phyloP scores from a whole-genome alignment of 2,797 vertebrate genomes.

The Zalophus californianus region DNA sequence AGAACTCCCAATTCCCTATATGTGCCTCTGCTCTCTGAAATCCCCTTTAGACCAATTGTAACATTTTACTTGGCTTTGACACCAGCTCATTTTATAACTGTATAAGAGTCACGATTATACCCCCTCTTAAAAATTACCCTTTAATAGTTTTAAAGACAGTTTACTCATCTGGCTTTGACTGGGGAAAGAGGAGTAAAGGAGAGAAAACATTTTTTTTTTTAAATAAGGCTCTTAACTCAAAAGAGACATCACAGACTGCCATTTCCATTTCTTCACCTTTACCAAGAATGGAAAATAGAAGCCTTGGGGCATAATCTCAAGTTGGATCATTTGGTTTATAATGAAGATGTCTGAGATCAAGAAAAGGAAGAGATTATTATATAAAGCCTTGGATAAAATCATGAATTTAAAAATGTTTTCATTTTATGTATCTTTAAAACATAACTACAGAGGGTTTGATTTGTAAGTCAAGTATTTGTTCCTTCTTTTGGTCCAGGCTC shows the following conservation, averaged over 20 bases:
- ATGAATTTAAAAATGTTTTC: not conserved
- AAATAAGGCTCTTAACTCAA: constrained; percentile 44
- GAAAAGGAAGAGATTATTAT: constrained; percentile 72
- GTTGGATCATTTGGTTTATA: constrained; percentile 72
- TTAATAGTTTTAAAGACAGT: constrained; percentile 68
- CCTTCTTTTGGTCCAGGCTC: constrained; percentile 62
- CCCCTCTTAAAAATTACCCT: constrained; percentile 18
- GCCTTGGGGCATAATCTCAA: constrained; percentile 70
- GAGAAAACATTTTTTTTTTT: constrained; percentile 57
- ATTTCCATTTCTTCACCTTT: constrained; percentile 70
- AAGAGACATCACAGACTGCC: constrained; percentile 69
- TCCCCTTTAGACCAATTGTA: not conserved
- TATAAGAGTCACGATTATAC: not conserved
- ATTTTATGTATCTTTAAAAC: not conserved
- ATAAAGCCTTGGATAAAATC: not conserved
- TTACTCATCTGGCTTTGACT: constrained; percentile 65
- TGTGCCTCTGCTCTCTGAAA: not conserved
- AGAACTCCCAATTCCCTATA: not conserved
- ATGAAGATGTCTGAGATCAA: constrained; percentile 56
- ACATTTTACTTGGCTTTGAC: not conserved
- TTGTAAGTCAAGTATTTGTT: not conserved
- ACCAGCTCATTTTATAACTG: not conserved
- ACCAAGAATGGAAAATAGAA: constrained; percentile 79
- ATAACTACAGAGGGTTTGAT: constrained; percentile 65
- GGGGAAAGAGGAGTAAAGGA: constrained; percentile 38